These are phyloP conservation scores for Drosophila tsacasi DNA, from an alignment of 1,140 invertebrate genomes.

Conservation along the genomic window DNA sequence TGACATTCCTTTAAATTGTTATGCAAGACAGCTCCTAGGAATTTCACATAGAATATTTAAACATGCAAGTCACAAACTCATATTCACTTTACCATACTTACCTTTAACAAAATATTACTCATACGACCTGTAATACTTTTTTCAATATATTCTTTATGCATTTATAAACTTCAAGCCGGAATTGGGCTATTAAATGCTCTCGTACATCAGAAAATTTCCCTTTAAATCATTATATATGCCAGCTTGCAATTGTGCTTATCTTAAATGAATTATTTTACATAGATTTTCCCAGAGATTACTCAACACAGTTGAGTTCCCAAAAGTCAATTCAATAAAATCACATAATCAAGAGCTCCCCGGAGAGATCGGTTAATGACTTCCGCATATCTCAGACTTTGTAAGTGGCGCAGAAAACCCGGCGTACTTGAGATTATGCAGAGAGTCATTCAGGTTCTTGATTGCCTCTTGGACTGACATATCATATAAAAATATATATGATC, in stretches of 20 bases:
- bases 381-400: constrained; percentile 52
- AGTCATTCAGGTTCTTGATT: constrained; percentile 34
- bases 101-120: neutral
- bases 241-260: constrained; percentile 8
- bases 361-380: constrained; percentile 51
- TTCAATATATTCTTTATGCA: neutral
- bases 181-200: constrained; percentile 2
- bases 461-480: constrained; percentile 6
- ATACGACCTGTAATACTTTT: constrained; percentile 9
- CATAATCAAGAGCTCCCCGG: constrained; percentile 11
- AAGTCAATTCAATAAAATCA: constrained; percentile 31
- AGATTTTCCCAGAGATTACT: constrained; percentile 23
- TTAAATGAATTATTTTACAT: constrained; percentile 23
- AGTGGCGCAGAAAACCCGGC: constrained; percentile 40
- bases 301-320: constrained; percentile 22
- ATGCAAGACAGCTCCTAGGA: neutral
- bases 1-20: neutral
- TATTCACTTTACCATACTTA: neutral
- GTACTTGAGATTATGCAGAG: constrained; percentile 72
- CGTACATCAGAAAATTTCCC: constrained; percentile 14
- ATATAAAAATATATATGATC: constrained; percentile 1
- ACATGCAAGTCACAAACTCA: neutral
- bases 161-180: neutral
- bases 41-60: constrained; percentile 1
- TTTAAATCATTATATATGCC: constrained; percentile 18